A percentile compares a stretch with the other conserved stretches of the same genome.
These are phyloP conservation scores for Ecdyonurus torrentis DNA, from an alignment of 2,888 invertebrate species.

Conservation along the genomic window DNA sequence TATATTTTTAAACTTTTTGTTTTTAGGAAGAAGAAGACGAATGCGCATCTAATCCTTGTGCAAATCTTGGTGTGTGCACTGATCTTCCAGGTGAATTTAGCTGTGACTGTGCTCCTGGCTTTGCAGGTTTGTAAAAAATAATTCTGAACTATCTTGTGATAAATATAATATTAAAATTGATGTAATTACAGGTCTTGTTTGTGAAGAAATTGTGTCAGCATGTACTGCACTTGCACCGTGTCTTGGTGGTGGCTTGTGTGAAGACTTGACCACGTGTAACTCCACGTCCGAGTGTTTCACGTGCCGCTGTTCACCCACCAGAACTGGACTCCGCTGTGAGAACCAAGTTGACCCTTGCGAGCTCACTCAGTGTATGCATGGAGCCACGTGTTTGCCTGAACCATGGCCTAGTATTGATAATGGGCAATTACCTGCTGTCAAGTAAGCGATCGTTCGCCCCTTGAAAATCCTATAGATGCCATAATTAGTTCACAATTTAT, in stretches of 20 bases:
- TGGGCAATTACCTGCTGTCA: background rate
- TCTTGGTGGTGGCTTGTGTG: background rate
- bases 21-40: conserved; percentile 25
- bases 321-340: conserved; percentile 32
- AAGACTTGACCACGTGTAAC: too few species aligned
- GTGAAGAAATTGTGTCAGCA: conserved; percentile 18
- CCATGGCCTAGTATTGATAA: background rate
- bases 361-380: conserved; percentile 36
- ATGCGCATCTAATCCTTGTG: conserved; percentile 25
- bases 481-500: too few species aligned
- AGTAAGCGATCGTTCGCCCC: background rate
- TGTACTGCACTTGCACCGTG: conserved; percentile 8
- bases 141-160: too few species aligned
- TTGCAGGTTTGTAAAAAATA: background rate
- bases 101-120: conserved; percentile 6
- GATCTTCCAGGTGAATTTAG: conserved; percentile 18
- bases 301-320: conserved; percentile 37
- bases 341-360: conserved; percentile 26
- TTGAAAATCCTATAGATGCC: too few species aligned
- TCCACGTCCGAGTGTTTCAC: conserved; percentile 20
- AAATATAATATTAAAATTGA: too few species aligned
- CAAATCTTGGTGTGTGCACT: conserved; percentile 30
- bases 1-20: too few species aligned
- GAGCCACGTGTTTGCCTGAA: conserved; percentile 28
- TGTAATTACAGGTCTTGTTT: too few species aligned